These are phyloP conservation scores for Calameuta pallipes DNA, from an alignment of 2,888 invertebrate species.

Conservation along the genomic window DNA sequence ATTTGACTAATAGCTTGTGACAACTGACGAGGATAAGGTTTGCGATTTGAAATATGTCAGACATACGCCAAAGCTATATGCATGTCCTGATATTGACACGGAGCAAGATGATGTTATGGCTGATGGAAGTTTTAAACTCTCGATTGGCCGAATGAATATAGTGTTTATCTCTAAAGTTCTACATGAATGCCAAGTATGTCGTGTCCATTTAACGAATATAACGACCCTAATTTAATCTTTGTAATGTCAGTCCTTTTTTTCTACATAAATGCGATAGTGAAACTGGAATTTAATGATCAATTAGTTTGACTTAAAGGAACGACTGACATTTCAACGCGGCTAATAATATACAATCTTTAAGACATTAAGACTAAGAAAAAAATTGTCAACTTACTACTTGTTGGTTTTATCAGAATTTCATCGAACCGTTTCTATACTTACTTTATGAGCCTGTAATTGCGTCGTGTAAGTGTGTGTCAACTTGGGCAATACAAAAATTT, in stretches of 20 bases:
- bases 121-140: conserved; percentile 78
- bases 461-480: conserved; percentile 35
- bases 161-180: conserved; percentile 76
- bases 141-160: conserved; percentile 78
- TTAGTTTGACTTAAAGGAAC: too few species aligned
- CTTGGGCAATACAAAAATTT: conserved; percentile 66
- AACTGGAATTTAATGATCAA: background rate
- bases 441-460: conserved; percentile 32
- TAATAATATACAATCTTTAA: background rate
- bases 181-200: conserved; percentile 73
- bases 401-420: conserved; percentile 66
- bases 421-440: conserved; percentile 68
- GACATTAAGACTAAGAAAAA: background rate
- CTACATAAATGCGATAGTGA: background rate
- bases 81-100: conserved; percentile 68
- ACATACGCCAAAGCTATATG: conserved; percentile 72
- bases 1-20: conserved; percentile 71
- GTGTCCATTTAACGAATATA: background rate
- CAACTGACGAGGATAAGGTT: conserved; percentile 84
- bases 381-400: too few species aligned
- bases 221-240: background rate
- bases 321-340: too few species aligned
- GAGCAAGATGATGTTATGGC: conserved; percentile 69
- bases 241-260: background rate
- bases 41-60: conserved; percentile 83